phyloP scores from a whole-genome alignment of 2,797 vertebrate species.

The Enteromius argenteus region DNA sequence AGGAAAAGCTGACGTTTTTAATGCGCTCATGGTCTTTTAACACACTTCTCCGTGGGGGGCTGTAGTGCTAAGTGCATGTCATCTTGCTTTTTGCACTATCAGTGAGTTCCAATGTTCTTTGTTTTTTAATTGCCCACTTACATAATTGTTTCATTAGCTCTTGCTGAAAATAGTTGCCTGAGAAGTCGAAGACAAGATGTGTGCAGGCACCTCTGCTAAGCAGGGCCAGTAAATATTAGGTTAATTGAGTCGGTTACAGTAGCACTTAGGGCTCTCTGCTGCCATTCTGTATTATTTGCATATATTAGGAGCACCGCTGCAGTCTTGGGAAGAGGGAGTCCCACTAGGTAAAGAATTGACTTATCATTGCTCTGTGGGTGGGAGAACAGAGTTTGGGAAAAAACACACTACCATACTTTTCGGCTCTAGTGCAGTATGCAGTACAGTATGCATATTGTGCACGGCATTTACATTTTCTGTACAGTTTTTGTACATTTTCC shows the following conservation, averaged over 20 bases:
- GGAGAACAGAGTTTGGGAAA: neutral
- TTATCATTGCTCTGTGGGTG: constrained; percentile 5
- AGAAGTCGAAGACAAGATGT: constrained; percentile 55
- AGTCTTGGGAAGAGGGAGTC: constrained; percentile 61
- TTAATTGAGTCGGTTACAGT: constrained; percentile 74
- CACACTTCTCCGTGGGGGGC: constrained; percentile 23
- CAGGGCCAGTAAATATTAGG: constrained; percentile 76
- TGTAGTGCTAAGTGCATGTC: constrained; percentile 44
- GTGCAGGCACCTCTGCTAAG: constrained; percentile 65
- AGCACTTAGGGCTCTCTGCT: constrained; percentile 69
- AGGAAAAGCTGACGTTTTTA: constrained; percentile 24
- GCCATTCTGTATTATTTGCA: constrained; percentile 73
- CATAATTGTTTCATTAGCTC: constrained; percentile 34
- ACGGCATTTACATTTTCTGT: neutral
- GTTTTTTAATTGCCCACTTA: constrained; percentile 54
- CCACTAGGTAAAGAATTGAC: constrained; percentile 8
- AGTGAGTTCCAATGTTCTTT: constrained; percentile 47
- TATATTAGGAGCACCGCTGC: constrained; percentile 72
- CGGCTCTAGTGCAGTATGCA: neutral
- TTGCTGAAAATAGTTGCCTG: constrained; percentile 48
- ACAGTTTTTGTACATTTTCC: neutral
- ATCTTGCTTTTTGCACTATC: constrained; percentile 26
- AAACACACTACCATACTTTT: neutral
- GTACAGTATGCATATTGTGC: constrained; percentile 6
- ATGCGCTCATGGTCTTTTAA: constrained; percentile 21